A percentile compares a stretch with the other conserved stretches of the same genome.
Conservation (phyloP, 2,113 vertebrate species). For the Hipposideros armiger region DNA sequence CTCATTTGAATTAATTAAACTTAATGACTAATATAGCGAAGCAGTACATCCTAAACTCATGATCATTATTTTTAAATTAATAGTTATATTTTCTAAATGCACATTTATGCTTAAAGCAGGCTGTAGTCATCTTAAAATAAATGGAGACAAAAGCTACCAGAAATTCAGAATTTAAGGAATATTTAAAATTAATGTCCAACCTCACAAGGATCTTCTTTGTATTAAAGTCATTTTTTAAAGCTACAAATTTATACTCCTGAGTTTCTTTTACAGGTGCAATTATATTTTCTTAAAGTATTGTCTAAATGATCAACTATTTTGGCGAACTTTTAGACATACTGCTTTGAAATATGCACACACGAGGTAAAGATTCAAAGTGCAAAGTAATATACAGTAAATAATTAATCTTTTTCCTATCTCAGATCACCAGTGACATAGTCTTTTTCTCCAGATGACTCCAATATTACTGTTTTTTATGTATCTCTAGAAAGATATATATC, state of each 20-base stretch:
- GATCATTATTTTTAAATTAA: slow-evolving; percentile 32
- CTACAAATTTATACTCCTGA: background rate
- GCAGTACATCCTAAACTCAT: background rate
- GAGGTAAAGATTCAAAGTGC: background rate
- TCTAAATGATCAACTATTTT: background rate
- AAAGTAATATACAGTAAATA: background rate
- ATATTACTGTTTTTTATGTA: background rate
- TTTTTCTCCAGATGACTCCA: background rate
- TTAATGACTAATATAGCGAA: background rate
- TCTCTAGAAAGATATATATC: background rate
- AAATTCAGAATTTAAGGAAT: slow-evolving; percentile 4
- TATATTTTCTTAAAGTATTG: background rate
- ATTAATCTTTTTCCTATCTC: background rate
- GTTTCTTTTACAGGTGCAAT: background rate
- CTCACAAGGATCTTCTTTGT: background rate
- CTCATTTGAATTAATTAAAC: background rate
- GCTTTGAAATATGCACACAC: background rate
- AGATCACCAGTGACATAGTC: background rate
- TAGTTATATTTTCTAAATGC: slow-evolving; percentile 22
- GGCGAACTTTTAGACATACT: slow-evolving; percentile 8
- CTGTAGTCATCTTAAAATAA: background rate
- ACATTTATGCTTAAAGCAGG: background rate
- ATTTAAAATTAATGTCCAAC: background rate
- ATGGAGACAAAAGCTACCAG: background rate
- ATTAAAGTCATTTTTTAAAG: background rate